A percentile compares a stretch with the other conserved stretches of the same genome.
These are phyloP conservation scores for Philhelius pedissequus DNA, from an alignment of 2,888 invertebrate genomes.

Conservation along the genomic window DNA sequence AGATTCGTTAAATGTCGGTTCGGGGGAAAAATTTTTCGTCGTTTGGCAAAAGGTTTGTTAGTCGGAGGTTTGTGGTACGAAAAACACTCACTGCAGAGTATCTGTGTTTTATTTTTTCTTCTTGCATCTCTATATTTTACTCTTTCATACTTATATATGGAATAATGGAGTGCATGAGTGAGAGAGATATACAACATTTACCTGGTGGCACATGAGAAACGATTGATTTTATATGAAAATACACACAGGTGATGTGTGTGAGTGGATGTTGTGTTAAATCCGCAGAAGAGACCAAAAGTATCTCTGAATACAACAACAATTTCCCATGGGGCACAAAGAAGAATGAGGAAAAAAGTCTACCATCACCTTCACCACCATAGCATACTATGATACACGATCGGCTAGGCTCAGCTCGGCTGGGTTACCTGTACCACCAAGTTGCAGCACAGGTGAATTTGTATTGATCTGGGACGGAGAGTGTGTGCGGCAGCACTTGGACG, in stretches of 20 bases:
- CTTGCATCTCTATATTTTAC: background rate
- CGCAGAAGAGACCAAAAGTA: conserved; percentile 62
- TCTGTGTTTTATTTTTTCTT: conserved; percentile 6
- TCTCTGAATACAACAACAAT: background rate
- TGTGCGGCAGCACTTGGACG: conserved; percentile 35
- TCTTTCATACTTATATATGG: conserved; percentile 18
- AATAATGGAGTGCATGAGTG: conserved; percentile 5
- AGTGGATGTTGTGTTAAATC: conserved; percentile 46
- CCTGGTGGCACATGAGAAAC: conserved; percentile 25
- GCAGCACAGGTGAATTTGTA: conserved; percentile 61
- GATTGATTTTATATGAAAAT: conserved; percentile 34
- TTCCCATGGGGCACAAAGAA: conserved; percentile 33
- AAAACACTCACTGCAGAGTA: conserved; percentile 53
- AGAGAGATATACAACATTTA: conserved; percentile 28
- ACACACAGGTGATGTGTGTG: conserved; percentile 60
- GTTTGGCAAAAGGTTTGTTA: conserved; percentile 67
- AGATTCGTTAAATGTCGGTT: conserved; percentile 66
- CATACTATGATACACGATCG: background rate
- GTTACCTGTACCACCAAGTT: conserved; percentile 41
- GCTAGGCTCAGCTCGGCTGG: background rate
- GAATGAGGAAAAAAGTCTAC: conserved; percentile 36
- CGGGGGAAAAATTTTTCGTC: conserved; percentile 67
- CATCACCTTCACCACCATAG: too few relatives aligned
- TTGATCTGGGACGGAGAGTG: conserved; percentile 34
- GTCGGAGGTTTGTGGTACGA: conserved; percentile 58